These are phyloP conservation scores for Apodemia duryi DNA, from an alignment of 2,888 invertebrate genomes.

Conservation along the genomic window DNA sequence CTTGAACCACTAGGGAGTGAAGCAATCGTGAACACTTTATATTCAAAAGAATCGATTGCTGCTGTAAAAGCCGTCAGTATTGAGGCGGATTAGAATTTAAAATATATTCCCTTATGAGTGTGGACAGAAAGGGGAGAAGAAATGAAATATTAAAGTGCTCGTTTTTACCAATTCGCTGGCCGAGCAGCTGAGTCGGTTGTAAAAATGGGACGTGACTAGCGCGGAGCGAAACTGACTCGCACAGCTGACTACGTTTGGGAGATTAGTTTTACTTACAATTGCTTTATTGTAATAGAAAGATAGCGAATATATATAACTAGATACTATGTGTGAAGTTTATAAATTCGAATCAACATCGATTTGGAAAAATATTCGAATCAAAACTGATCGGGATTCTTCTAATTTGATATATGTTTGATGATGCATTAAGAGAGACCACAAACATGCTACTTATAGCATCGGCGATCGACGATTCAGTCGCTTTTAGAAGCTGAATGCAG, in stretches of 20 bases:
- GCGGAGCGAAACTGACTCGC: slow-evolving; percentile 20
- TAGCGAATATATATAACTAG: too few relatives aligned
- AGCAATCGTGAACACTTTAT: slow-evolving; percentile 48
- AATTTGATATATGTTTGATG: too few relatives aligned
- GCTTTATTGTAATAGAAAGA: not conserved
- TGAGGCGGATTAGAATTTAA: slow-evolving; percentile 69
- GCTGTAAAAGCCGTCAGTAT: slow-evolving; percentile 59
- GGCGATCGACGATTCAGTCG: too few relatives aligned
- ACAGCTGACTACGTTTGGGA: slow-evolving; percentile 12
- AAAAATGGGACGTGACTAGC: slow-evolving; percentile 68
- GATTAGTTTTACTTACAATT: slow-evolving; percentile 18
- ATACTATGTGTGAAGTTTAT: too few relatives aligned
- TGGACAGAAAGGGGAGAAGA: slow-evolving; percentile 33
- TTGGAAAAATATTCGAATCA: too few relatives aligned
- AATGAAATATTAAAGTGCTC: slow-evolving; percentile 62
- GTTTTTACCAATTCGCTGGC: slow-evolving; percentile 61
- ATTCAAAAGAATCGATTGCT: slow-evolving; percentile 61
- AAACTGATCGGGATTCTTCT: too few relatives aligned
- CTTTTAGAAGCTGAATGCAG: too few relatives aligned
- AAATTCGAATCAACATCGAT: too few relatives aligned
- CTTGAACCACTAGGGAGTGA: slow-evolving; percentile 29
- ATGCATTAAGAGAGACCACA: too few relatives aligned
- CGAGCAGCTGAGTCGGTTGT: slow-evolving; percentile 57
- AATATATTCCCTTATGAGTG: slow-evolving; percentile 65
- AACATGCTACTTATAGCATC: too few relatives aligned